Evolutionary conservation across 2,888 invertebrate genomes (phyloP).

Genomic region (Hydrotaea diabolus): DNA sequence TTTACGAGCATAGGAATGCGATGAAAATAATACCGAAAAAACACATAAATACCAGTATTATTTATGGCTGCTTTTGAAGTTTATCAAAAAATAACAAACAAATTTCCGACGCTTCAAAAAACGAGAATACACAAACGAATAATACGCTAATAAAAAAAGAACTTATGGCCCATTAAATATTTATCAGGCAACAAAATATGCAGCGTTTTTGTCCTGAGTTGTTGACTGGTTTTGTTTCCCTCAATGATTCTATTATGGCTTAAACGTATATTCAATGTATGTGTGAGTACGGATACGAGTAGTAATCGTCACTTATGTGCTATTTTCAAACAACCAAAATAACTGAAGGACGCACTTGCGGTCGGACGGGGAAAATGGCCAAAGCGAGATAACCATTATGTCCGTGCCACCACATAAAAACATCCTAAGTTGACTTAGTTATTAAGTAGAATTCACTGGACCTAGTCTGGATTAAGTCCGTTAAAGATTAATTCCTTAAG

Average conservation of each 20-base stretch:
- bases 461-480: no score
- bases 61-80: neutral
- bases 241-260: no score
- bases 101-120: neutral
- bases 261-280: neutral
- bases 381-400: neutral
- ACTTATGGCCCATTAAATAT: conserved; percentile 43
- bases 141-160: conserved; percentile 43
- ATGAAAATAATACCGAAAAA: conserved; percentile 8
- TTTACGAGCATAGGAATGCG: neutral
- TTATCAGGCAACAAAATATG: conserved; percentile 37
- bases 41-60: neutral
- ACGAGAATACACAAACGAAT: neutral
- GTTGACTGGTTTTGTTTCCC: neutral
- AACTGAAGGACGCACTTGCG: no score
- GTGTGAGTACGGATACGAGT: no score
- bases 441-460: no score
- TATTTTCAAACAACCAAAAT: no score
- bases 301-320: no score
- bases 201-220: neutral
- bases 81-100: neutral
- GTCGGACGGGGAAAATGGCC: no score
- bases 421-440: no score
- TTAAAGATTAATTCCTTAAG: no score
- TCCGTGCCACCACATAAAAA: no score